Percentiles rank a stretch among this genome's conserved stretches.
Conservation (phyloP, 1,140 invertebrate species). For the Philaenus spumarius region DNA sequence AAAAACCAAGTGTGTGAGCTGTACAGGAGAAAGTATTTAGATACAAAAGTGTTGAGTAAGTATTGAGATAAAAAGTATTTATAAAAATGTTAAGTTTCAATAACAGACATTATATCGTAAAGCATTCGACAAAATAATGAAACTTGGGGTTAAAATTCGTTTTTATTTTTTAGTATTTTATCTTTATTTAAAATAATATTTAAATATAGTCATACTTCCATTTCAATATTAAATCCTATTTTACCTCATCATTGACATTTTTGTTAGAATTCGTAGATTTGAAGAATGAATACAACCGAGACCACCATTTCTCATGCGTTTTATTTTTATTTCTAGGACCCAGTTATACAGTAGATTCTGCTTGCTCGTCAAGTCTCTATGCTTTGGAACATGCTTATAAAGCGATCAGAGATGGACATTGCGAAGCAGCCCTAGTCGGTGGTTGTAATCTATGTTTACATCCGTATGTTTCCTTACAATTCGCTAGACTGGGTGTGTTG, state of each 20-base stretch:
- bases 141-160: not conserved
- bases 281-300: too few species aligned
- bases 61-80: too few species aligned
- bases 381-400: slow-evolving; percentile 77
- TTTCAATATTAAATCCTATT: not conserved
- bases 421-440: slow-evolving; percentile 82
- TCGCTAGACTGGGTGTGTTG: slow-evolving; percentile 65
- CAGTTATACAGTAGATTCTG: slow-evolving; percentile 78
- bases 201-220: not conserved
- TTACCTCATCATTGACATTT: not conserved
- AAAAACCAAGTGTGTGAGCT: too few species aligned
- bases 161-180: not conserved
- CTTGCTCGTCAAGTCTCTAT: slow-evolving; percentile 82
- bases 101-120: too few species aligned
- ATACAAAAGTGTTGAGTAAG: too few species aligned
- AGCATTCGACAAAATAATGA: not conserved
- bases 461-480: slow-evolving; percentile 79
- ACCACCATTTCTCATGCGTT: too few species aligned
- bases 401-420: slow-evolving; percentile 65
- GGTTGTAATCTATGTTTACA: slow-evolving; percentile 79
- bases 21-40: too few species aligned
- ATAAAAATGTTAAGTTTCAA: too few species aligned
- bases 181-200: not conserved
- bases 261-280: too few species aligned
- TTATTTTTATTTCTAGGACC: slow-evolving; percentile 52